Evolutionary conservation across 2,888 invertebrate species (phyloP).

Genomic region (Polyommatus iphigenia): DNA sequence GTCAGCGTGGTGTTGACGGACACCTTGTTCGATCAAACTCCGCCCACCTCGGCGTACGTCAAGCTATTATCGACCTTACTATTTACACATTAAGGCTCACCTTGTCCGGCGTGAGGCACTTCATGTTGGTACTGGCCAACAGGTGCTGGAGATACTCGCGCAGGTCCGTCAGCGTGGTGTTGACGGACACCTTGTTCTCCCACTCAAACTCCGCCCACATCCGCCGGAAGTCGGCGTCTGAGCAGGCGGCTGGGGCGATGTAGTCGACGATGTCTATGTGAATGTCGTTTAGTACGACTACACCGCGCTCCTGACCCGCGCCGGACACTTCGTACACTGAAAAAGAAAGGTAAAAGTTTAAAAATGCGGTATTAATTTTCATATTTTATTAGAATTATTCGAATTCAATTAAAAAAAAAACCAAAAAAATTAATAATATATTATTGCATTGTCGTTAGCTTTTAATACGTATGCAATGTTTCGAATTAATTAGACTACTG

Average conservation of each 20-base stretch:
- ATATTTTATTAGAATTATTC: too few relatives aligned
- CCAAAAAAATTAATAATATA: too few relatives aligned
- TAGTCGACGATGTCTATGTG: conserved; percentile 99
- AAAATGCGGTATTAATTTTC: too few relatives aligned
- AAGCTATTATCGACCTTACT: too few relatives aligned
- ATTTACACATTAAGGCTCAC: conserved; percentile 54
- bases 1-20: conserved; percentile 96
- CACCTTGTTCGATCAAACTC: conserved; percentile 88
- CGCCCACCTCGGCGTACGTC: too few relatives aligned
- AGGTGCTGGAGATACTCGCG: conserved; percentile 96
- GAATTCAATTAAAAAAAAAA: too few relatives aligned
- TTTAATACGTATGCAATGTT: too few relatives aligned
- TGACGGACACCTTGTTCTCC: conserved; percentile 99
- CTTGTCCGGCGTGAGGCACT: conserved; percentile 98
- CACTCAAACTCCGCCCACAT: conserved; percentile 99
- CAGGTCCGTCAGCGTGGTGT: conserved; percentile 95
- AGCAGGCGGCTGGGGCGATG: conserved; percentile 96
- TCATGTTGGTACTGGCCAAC: conserved; percentile 98
- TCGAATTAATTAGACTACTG: too few relatives aligned
- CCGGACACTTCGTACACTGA: conserved; percentile 97
- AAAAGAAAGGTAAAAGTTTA: not conserved
- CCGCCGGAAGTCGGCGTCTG: conserved; percentile 97
- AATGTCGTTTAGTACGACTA: conserved; percentile 99
- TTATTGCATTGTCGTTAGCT: too few relatives aligned
- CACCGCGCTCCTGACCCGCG: conserved; percentile 95